Conservation (phyloP, 2,113 vertebrate species). For the Tonatia bakeri region DNA sequence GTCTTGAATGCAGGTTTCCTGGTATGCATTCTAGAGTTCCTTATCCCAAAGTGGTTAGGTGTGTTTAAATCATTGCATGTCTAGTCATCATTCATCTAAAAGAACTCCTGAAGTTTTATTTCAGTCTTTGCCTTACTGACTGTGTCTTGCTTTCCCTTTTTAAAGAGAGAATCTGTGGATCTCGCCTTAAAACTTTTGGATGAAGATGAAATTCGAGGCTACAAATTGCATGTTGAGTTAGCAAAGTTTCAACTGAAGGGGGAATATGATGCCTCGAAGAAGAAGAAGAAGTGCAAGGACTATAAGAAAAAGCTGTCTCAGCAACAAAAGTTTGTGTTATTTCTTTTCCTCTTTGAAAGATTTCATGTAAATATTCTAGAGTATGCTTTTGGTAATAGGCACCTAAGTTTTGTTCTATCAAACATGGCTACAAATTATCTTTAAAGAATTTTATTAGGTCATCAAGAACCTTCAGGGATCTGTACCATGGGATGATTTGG, state of each 20-base stretch:
- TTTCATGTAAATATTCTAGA: slow-evolving; percentile 22
- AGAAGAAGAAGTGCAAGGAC: too few species aligned
- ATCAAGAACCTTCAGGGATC: background rate
- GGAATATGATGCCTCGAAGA: too few species aligned
- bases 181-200: too few species aligned
- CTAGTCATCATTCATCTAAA: background rate
- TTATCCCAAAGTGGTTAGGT: background rate
- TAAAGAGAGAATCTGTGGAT: background rate
- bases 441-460: slow-evolving; percentile 12
- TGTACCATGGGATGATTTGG: background rate
- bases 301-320: too few species aligned
- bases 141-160: slow-evolving; percentile 61
- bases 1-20: background rate
- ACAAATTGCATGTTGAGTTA: too few species aligned
- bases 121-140: slow-evolving; percentile 20
- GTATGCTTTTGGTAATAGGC: background rate
- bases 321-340: slow-evolving; percentile 79
- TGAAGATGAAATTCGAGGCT: too few species aligned
- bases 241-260: too few species aligned
- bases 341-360: slow-evolving; percentile 40
- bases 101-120: background rate
- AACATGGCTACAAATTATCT: background rate
- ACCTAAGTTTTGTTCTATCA: background rate
- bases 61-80: background rate
- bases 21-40: background rate